Conservation (phyloP, 2,888 invertebrate genomes). For the Arrhopalites spinosus region DNA sequence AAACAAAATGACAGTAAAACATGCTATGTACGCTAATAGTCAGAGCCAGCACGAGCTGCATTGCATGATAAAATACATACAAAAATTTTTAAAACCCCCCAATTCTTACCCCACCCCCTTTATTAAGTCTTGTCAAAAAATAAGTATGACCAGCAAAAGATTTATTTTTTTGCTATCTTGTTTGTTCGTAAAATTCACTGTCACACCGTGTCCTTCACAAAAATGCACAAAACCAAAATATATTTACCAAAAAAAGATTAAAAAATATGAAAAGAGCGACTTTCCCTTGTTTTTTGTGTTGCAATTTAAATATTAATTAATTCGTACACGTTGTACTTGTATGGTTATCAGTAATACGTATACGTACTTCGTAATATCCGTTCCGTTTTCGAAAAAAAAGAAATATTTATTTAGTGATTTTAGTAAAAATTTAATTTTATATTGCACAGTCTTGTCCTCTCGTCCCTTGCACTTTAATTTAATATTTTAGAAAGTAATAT, state of each 20-base stretch:
- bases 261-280: no score
- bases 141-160: no score
- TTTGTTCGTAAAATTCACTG: no score
- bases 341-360: not conserved
- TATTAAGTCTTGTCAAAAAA: no score
- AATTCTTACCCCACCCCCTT: no score
- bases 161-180: no score
- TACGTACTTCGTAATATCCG: not conserved
- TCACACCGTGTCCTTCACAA: no score
- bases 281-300: no score
- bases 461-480: conserved; percentile 16
- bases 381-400: not conserved
- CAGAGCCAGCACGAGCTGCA: conserved; percentile 1
- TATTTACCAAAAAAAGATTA: no score
- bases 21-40: no score
- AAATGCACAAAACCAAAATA: no score
- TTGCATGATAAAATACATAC: not conserved
- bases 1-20: no score
- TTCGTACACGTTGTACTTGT: not conserved
- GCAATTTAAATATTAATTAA: not conserved
- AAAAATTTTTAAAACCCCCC: not conserved
- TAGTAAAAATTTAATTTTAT: not conserved
- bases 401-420: not conserved
- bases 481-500: not conserved
- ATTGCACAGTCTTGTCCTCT: conserved; percentile 24